Percentiles rank a stretch among this genome's conserved stretches.
phyloP scores from a whole-genome alignment of 2,888 invertebrate species.

The Cephonodes hylas region DNA sequence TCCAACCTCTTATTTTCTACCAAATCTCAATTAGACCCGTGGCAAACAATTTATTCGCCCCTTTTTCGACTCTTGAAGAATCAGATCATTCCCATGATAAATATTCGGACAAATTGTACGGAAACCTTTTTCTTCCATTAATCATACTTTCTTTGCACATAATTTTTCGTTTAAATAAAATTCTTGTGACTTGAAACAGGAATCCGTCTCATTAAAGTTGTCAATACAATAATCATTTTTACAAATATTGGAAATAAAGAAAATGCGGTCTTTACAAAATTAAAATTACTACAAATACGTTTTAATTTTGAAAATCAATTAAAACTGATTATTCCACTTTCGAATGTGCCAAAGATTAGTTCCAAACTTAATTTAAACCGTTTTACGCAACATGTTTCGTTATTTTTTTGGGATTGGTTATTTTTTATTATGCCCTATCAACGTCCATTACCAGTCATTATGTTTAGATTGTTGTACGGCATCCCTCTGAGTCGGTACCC shows the following conservation, averaged over 20 bases:
- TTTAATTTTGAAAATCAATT: too few relatives aligned
- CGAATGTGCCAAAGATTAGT: conserved; percentile 16
- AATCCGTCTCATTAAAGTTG: too few relatives aligned
- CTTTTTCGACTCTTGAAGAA: not conserved
- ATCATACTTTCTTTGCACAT: not conserved
- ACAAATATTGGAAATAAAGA: not conserved
- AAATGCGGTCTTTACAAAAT: too few relatives aligned
- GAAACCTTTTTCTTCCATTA: not conserved
- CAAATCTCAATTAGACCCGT: conserved; percentile 14
- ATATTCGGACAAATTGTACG: not conserved
- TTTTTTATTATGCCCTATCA: conserved; percentile 57
- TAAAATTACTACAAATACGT: too few relatives aligned
- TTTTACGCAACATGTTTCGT: conserved; percentile 37
- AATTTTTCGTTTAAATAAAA: not conserved
- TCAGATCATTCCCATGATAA: not conserved
- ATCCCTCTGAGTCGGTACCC: conserved; percentile 52
- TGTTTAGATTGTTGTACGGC: conserved; percentile 61
- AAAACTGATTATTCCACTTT: too few relatives aligned
- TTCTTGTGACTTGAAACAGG: not conserved
- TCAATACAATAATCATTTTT: not conserved
- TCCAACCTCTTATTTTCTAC: conserved; percentile 40
- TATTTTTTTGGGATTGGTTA: conserved; percentile 29
- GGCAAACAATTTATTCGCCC: not conserved
- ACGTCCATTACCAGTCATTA: conserved; percentile 68
- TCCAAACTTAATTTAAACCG: conserved; percentile 16